These are phyloP conservation scores for Tricholaema leucomelas DNA, from an alignment of 2,113 vertebrate species.

Conservation along the genomic window DNA sequence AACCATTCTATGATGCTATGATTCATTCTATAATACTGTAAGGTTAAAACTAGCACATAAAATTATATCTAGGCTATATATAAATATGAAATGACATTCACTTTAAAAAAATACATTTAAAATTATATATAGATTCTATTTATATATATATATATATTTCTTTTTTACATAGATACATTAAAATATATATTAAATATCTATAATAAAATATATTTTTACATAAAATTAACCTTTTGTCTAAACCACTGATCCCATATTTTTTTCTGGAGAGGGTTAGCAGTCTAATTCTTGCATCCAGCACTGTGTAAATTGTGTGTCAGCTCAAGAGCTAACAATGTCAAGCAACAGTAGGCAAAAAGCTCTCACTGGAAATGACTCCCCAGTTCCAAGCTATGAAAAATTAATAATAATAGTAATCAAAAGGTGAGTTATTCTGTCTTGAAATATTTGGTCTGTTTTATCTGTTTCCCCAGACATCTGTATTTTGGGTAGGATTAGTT, in stretches of 20 bases:
- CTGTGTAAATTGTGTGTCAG: background rate
- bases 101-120: too few species aligned
- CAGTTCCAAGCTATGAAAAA: background rate
- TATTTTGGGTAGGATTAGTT: background rate
- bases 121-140: too few species aligned
- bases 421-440: background rate
- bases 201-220: too few species aligned
- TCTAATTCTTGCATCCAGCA: background rate
- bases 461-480: background rate
- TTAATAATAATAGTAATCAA: background rate
- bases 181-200: too few species aligned
- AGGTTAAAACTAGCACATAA: conserved; percentile 24
- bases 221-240: background rate
- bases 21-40: background rate
- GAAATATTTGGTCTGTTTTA: background rate
- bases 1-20: too few species aligned
- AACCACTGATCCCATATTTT: conserved; percentile 10
- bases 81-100: too few species aligned
- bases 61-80: too few species aligned
- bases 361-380: background rate
- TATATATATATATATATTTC: too few species aligned
- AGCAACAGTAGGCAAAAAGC: background rate
- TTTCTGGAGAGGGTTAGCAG: conserved; percentile 2
- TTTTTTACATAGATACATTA: too few species aligned
- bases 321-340: background rate